phyloP scores from a whole-genome alignment of 1,140 invertebrate genomes.

The Pachyrhynchus sulphureomaculatus region DNA sequence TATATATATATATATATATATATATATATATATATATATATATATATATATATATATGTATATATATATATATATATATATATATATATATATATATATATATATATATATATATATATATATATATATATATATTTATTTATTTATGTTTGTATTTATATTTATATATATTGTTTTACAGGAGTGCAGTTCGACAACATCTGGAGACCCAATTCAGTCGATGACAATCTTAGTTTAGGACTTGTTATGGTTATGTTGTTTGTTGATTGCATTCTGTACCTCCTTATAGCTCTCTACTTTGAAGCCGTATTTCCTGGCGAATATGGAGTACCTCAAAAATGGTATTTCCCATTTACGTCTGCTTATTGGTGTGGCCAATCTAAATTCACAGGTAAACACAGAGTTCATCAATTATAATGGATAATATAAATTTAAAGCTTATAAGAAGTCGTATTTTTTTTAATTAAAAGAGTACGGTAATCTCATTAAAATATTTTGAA shows the following conservation, averaged over 20 bases:
- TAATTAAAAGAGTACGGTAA: too few relatives aligned
- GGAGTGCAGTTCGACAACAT: conserved; percentile 79
- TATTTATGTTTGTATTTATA: too few relatives aligned
- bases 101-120: too few relatives aligned
- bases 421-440: background rate
- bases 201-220: conserved; percentile 64
- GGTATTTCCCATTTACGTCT: conserved; percentile 72
- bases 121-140: too few relatives aligned
- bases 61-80: too few relatives aligned
- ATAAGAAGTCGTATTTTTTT: too few relatives aligned
- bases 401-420: background rate
- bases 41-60: too few relatives aligned
- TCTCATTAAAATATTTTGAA: too few relatives aligned
- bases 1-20: too few relatives aligned
- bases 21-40: too few relatives aligned
- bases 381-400: background rate
- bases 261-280: conserved; percentile 64
- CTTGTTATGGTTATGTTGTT: conserved; percentile 67
- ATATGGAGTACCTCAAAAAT: conserved; percentile 68
- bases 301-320: conserved; percentile 73
- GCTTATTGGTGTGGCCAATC: conserved; percentile 37
- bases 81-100: too few relatives aligned
- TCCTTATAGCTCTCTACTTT: conserved; percentile 70
- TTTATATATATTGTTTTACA: conserved; percentile 41
- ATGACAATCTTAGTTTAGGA: conserved; percentile 70